Evolutionary conservation across 1,140 invertebrate species (phyloP), one percentile per base, ranked within the genome.

Genomic region (Subanguina moxae): DNA sequence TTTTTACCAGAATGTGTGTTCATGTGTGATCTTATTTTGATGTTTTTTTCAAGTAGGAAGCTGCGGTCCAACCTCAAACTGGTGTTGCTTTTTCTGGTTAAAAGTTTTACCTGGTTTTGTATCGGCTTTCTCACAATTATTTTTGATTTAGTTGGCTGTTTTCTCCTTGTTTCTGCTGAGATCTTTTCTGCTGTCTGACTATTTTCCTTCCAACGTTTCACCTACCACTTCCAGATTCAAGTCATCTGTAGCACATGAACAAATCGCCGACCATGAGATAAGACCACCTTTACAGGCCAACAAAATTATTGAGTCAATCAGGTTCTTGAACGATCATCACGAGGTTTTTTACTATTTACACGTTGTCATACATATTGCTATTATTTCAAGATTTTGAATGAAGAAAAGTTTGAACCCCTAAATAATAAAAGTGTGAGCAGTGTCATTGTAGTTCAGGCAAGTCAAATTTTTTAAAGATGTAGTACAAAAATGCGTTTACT

Each of bases 371-470:
- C n/a, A n/a, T n/a, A n/a, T n/a, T n/a, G n/a, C n/a, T n/a, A n/a
- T n/a, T n/a, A n/a, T n/a, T 8, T 52, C 17, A 52, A 52, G 48
- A 15, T 52, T 19, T 66, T 74, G n/a, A 81, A 81, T 62, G 46
- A 46, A 21, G 74, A 68, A 0, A 68, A 63, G 19, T 81, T 80
- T 67, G 79, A 80, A 27, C 63, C 68, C n/a, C 25, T 77, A n/a
- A 68, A 58, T 52, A 15, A 58, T 11, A 48, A 42, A 11, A 74
- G 15, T 68, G 70, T 76, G 17, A 73, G 66, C 23, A 67, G 58
- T 30, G 71, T 80, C 21, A 59, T 80, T n/a, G 80, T 80, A 21
- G 78, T 82, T 52, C 78, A 80, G 67, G 78, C 77, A 52, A 19
- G n/a, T 52, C 3, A 7, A 19, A 32, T n/a, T 28, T 73, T 27